phyloP scores from a whole-genome alignment of 2,797 vertebrate genomes.

The Limnodromus scolopaceus region DNA sequence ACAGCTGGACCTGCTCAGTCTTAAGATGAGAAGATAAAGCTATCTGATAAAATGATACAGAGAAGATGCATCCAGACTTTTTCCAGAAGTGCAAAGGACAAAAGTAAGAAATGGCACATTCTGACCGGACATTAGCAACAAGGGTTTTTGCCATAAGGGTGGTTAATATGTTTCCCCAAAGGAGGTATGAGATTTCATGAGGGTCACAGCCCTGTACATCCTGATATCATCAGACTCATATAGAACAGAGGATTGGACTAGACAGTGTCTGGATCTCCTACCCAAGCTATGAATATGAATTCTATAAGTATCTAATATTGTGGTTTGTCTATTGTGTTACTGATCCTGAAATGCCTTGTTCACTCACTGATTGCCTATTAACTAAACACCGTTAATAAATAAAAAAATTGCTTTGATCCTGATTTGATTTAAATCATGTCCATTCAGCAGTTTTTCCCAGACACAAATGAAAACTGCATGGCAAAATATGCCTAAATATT shows the following conservation, averaged over 20 bases:
- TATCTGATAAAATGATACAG: rapidly evolving
- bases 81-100: background rate
- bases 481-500: background rate
- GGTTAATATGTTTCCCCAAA: background rate
- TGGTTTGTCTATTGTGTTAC: background rate
- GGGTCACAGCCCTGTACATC: background rate
- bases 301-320: background rate
- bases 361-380: background rate
- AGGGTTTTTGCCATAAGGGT: background rate
- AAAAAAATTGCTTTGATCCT: background rate
- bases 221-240: background rate
- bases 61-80: background rate
- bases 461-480: background rate
- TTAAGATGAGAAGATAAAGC: background rate
- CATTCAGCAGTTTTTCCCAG: background rate
- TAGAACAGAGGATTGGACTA: background rate
- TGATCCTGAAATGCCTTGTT: background rate
- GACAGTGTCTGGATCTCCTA: background rate
- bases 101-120: background rate
- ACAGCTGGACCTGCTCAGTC: background rate
- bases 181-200: background rate
- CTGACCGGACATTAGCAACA: background rate
- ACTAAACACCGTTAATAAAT: background rate
- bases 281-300: background rate
- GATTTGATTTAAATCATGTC: background rate